Evolutionary conservation across 1,140 invertebrate species (phyloP), one percentile per base, ranked within the genome.

Genomic region (Brachionus calyciflorus): DNA sequence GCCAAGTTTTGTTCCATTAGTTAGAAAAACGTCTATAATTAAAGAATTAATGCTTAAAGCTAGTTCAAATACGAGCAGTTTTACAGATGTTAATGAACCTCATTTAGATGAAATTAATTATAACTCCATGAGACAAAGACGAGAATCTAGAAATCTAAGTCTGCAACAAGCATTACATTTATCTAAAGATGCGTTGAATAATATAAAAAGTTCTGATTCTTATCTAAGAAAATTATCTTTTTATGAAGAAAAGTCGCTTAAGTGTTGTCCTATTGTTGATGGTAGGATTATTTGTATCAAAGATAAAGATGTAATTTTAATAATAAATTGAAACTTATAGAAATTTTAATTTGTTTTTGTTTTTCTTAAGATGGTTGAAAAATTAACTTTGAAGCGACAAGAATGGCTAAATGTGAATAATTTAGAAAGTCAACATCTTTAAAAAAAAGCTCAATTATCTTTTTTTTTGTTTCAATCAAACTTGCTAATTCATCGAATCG

Each of bases 131-230:
- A 65, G 60, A 28, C 37, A 37, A 44, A 65, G 60, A 44, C 37
- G 60, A 44, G 60, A 65, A 28, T 65, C 60, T 24, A 41, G 60
- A 65, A 65, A 65, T 44, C 26, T 65, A 24, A 65, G 60, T 65
- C 19, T 65, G 12, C 60, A 65, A 3, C 60, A 65, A 41, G 1
- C 37, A 24, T 65, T 65, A 21, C 19, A 41, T 46, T 41, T 65
- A 21, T 44, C 60, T 1, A 65, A 65, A 65, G 60, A 65, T 1
- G 37, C 60, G 7, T 65, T 65, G 26, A 21, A 65, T 1, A 41
- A 44, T 37, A 1, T 65, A 44, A 65, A 65, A 44, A 41, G 44
- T 44, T 44, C 60, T 1, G 19, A 19, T 24, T 37, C 21, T 24
- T 65, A 65, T 44, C 19, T 24, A 7, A 19, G 17, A 10, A 65